Base-by-base conservation (phyloP, 2,888 invertebrate species). In the Nomada ferruginata region DNA sequence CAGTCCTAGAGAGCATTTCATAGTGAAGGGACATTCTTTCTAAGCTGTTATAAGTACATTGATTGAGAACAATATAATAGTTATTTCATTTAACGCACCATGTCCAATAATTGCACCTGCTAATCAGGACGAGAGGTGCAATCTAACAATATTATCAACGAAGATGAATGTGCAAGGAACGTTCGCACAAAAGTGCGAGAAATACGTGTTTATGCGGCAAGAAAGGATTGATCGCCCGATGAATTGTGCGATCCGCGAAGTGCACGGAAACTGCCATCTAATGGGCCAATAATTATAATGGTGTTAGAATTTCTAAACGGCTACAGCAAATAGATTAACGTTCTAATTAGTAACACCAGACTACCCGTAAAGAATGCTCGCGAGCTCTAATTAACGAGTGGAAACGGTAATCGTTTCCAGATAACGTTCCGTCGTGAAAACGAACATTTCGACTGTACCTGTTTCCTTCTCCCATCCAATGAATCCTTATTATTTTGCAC, bases 401-500 rank as follows among this genome's bases (percentile, higher is more conserved):
- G 29, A 60, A 53, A 47, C 42, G n/a, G 13, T 47, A 55, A 60
- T 65, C 29, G 10, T 59, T 61, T 20, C 42, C 18, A n/a, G 55
- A 47, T 73, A 20, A 29, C n/a, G 23, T 53, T 29, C 11, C 18
- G 47, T 15, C 13, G 47, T 47, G 15, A 47, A 47, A 47, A 47
- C 47, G 47, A 47, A 47, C 47, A 20, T 64, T 36, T 13, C 42
- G 20, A 10, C 20, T 50, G 26, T n/a, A n/a, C 9, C n/a, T 60
- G 50, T 26, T 65, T 18, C 52, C 42, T 26, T 7, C 63, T 23
- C 29, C 52, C 26, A 50, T 50, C 29, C 47, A 2, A 26, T 5
- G 57, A 15, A 68, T 72, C 26, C 65, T 63, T 75, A 69, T 76
- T 72, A 68, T 80, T 36, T 75, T 29, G 66, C 44, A 26, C 68